These are phyloP conservation scores for Malurus splendens DNA, from an alignment of 2,797 vertebrate species.

Conservation along the genomic window DNA sequence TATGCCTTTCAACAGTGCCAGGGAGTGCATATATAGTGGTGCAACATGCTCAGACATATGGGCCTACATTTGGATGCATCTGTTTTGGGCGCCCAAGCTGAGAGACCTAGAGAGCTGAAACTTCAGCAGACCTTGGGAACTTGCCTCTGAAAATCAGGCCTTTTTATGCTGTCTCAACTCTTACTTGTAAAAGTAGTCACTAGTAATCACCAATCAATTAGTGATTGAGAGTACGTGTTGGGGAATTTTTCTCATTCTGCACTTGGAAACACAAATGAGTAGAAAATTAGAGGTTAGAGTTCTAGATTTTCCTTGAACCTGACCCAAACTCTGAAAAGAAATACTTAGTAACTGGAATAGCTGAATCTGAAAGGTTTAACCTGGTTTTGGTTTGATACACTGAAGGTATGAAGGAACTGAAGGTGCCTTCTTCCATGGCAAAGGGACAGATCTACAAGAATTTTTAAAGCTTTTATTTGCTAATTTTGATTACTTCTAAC, in stretches of 20 bases:
- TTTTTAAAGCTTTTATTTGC: background rate
- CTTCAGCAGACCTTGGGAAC: slow-evolving; percentile 28
- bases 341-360: background rate
- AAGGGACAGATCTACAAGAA: background rate
- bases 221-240: background rate
- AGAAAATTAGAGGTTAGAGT: background rate
- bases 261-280: background rate
- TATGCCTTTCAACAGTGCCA: slow-evolving; percentile 56
- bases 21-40: slow-evolving; percentile 61
- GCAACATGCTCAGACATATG: slow-evolving; percentile 66
- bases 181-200: background rate
- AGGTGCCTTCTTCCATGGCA: background rate
- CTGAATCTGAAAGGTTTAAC: background rate
- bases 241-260: background rate
- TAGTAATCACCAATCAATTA: background rate
- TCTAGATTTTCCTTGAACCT: background rate
- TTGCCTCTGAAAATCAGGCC: background rate
- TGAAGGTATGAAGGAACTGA: no score
- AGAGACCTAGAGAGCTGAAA: slow-evolving; percentile 54
- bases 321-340: background rate
- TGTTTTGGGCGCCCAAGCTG: slow-evolving; percentile 48
- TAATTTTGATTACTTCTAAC: slow-evolving; percentile 26
- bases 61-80: slow-evolving; percentile 52
- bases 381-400: background rate
- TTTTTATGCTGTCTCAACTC: background rate